Evolutionary conservation across 2,797 vertebrate genomes (phyloP).

Genomic region (Tadarida brasiliensis): DNA sequence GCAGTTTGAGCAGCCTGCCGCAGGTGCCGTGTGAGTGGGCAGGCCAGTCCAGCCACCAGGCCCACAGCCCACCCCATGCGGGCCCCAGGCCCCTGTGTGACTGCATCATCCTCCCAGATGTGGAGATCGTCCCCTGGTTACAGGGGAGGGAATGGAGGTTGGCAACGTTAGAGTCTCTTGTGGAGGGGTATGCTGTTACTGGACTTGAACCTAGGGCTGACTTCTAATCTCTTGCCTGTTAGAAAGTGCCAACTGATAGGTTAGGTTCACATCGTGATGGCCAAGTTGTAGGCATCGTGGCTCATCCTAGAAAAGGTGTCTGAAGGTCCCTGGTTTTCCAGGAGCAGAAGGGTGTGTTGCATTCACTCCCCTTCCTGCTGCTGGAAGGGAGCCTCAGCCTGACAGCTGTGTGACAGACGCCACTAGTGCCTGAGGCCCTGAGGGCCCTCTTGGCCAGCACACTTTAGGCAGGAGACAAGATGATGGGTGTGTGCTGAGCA

Average conservation of each 20-base stretch:
- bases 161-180: neutral
- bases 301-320: neutral
- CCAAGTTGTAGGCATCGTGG: fast-evolving
- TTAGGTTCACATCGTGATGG: neutral
- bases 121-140: neutral
- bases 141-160: neutral
- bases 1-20: fast-evolving
- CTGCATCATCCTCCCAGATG: too few relatives aligned
- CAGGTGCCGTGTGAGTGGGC: fast-evolving
- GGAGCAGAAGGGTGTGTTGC: too few relatives aligned
- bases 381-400: neutral
- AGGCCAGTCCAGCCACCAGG: neutral
- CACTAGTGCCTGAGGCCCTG: neutral
- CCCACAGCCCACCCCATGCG: fast-evolving
- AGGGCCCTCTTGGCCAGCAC: fast-evolving
- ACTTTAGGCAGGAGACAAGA: neutral
- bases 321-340: neutral
- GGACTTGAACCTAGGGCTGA: neutral
- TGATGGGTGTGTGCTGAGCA: fast-evolving
- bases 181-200: neutral
- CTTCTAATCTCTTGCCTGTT: neutral
- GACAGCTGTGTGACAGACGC: neutral
- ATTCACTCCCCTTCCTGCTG: fast-evolving
- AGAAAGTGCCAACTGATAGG: neutral
- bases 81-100: neutral